Conservation (phyloP, 92 coral and sea anemone genomes). For the Umimayanthus kanabou region DNA sequence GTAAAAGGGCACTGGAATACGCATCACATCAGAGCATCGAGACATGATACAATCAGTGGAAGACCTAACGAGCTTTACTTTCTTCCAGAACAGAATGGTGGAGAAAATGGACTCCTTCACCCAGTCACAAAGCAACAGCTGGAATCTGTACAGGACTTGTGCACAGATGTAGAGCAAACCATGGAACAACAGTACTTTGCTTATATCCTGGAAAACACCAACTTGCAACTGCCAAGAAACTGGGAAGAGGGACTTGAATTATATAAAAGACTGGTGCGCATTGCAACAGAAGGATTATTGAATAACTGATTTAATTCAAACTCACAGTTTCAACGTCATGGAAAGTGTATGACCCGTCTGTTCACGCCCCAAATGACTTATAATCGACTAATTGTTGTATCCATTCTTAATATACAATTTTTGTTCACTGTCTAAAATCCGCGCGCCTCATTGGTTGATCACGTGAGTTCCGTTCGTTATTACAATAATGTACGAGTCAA, state of each 20-base stretch:
- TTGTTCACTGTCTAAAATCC: conserved; percentile 32
- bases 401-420: conserved; percentile 28
- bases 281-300: conserved; percentile 11
- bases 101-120: conserved; percentile 33
- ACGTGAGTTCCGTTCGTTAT: conserved; percentile 45
- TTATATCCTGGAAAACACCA: conserved; percentile 20
- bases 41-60: conserved; percentile 38
- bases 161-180: conserved; percentile 22
- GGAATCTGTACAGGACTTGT: conserved; percentile 25
- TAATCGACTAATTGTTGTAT: conserved; percentile 18
- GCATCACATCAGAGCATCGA: conserved; percentile 33
- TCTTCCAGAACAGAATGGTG: conserved; percentile 37
- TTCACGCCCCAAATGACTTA: conserved; percentile 1
- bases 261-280: conserved; percentile 15
- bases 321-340: conserved; percentile 4
- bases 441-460: conserved; percentile 19
- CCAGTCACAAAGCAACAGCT: conserved; percentile 42
- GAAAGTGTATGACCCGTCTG: neutral
- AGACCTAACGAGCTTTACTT: conserved; percentile 40
- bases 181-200: conserved; percentile 43
- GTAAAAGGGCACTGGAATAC: conserved; percentile 53
- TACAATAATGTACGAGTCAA: too few relatives aligned
- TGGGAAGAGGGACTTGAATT: conserved; percentile 45
- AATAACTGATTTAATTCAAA: neutral
- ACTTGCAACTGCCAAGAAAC: conserved; percentile 24